Evolutionary conservation across 1,140 invertebrate genomes (phyloP).

Genomic region (Ceratosolen fusciceps): DNA sequence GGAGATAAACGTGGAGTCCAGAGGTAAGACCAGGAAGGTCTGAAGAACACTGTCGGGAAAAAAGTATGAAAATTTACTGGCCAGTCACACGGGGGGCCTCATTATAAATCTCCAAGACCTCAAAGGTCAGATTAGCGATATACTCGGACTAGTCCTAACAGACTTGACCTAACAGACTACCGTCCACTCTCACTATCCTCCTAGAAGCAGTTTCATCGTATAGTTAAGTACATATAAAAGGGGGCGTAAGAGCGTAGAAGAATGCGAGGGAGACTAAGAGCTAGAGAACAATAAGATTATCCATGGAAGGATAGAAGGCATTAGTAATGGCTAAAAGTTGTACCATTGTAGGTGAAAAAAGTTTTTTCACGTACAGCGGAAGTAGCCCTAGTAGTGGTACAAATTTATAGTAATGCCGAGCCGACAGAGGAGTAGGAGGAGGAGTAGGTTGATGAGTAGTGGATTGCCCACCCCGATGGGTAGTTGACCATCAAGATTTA

Average conservation of each 20-base stretch:
- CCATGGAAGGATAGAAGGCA: conserved; percentile 41
- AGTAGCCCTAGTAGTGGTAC: no score
- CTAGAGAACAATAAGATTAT: conserved; percentile 4
- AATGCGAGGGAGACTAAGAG: not conserved
- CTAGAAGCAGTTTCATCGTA: not conserved
- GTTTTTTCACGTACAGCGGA: conserved; percentile 61
- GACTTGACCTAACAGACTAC: not conserved
- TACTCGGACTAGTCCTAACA: not conserved
- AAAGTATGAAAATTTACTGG: conserved; percentile 39
- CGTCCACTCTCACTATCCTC: not conserved
- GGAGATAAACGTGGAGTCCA: not conserved
- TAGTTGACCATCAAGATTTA: no score
- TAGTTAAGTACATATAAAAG: not conserved
- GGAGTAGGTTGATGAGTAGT: not conserved
- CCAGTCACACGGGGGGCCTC: conserved; percentile 15
- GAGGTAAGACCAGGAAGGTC: not conserved
- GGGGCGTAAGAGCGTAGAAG: not conserved
- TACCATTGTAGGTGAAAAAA: conserved; percentile 65
- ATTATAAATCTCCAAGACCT: not conserved
- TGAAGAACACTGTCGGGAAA: not conserved
- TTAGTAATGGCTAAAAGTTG: conserved; percentile 64
- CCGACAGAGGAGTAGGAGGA: conserved; percentile 3
- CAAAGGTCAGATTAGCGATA: not conserved
- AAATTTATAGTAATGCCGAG: no score
- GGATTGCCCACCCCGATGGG: no score